Base-by-base conservation (phyloP, 92 coral and sea anemone genomes). In the Parazoanthus swiftii region DNA sequence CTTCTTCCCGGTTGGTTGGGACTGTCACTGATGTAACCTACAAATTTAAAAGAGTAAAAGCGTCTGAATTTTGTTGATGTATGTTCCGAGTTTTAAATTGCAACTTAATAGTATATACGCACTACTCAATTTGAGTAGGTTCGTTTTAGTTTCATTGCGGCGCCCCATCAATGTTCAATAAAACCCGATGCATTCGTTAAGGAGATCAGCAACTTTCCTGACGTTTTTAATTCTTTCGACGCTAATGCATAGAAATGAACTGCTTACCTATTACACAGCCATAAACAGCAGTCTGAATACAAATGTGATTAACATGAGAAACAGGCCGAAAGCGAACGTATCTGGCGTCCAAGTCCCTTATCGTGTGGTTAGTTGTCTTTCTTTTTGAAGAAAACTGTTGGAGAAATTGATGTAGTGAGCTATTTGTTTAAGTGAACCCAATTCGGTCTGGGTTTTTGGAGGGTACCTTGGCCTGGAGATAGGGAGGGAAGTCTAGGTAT, bases 311-410 rank as follows among this genome's bases (percentile, higher is more conserved):
- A 18, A 81, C 8, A 42, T 29, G 63, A n/a, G 85, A 35, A 20
- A 15, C 72, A 9, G 85, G 85, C 14, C 85, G 73, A 6, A 81
- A 13, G 74, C 85, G 85, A 23, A 81, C 37, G 46, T 48, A 81
- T 36, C 85, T 63, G 3, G 85, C 18, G 48, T 37, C 72, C 25
- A 81, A 21, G 14, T 81, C 85, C 15, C 5, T n/a, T 37, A 81
- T 5, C n/a, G 85, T 58, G 26, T 81, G 85, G 73, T 81, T 81
- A 2, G 73, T 81, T 21, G 44, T 39, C 26, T 29, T 21, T 20
- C 85, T 81, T 36, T 63, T 36, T 4, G 73, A 26, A 15, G 54
- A 59, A 21, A 81, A 81, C 85, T 81, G 29, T 2, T 35, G 48
- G 15, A 54, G 18, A 14, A 38, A 46, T 8, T 7, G 7, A 76